Conservation (phyloP, 92 coral and sea anemone genomes). For the Isaurus tuberculatus region DNA sequence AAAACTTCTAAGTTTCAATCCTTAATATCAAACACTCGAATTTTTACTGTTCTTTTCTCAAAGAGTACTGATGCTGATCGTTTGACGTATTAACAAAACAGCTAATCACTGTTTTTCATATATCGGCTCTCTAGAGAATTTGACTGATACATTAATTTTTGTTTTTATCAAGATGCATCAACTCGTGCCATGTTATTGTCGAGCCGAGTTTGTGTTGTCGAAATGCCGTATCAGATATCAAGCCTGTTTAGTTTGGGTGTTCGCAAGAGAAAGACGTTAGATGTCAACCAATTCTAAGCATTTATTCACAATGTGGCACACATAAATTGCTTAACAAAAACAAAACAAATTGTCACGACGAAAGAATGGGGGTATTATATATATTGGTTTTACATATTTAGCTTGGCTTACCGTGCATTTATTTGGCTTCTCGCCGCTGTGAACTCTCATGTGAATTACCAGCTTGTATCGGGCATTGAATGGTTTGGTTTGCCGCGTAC, state of each 20-base stretch:
- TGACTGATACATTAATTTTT: not conserved
- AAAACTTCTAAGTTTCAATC: not conserved
- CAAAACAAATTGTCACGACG: not conserved
- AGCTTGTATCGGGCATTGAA: conserved; percentile 91
- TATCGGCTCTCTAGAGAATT: not conserved
- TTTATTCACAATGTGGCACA: conserved; percentile 45
- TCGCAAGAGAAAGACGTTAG: conserved; percentile 48
- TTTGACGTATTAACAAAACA: not conserved
- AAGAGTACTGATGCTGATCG: not conserved
- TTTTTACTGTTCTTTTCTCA: not conserved
- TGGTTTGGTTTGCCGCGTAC: conserved; percentile 91
- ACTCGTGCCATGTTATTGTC: not conserved
- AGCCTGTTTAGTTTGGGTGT: conserved; percentile 31
- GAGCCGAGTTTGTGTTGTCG: not conserved
- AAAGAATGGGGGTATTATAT: conserved; percentile 1
- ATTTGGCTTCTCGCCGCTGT: conserved; percentile 98
- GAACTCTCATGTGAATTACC: conserved; percentile 98
- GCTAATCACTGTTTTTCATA: not conserved
- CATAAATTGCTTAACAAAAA: conserved; percentile 31
- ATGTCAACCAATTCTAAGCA: conserved; percentile 50
- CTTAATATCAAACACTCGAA: not conserved
- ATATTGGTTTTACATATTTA: conserved; percentile 29
- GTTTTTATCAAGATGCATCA: not conserved
- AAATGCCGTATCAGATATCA: conserved; percentile 33
- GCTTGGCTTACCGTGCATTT: conserved; percentile 94